Conservation (phyloP, 2,797 vertebrate genomes). For the Rhinogobio ventralis region DNA sequence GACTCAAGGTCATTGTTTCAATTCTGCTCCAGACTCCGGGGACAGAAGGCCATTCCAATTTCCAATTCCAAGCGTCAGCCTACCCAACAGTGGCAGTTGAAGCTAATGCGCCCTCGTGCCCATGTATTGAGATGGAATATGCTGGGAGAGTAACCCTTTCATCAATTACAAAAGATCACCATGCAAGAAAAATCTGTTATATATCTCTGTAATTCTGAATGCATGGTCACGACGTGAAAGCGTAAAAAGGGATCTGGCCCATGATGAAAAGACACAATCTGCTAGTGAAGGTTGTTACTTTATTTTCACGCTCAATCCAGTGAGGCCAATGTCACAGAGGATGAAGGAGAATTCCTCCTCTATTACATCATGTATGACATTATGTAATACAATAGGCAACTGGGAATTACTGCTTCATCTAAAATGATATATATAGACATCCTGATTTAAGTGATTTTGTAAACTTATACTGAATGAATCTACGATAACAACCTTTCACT, state of each 20-base stretch:
- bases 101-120: slow-evolving; percentile 9
- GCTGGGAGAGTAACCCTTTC: slow-evolving; percentile 26
- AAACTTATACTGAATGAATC: background rate
- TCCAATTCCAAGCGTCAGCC: slow-evolving; percentile 51
- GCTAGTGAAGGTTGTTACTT: background rate
- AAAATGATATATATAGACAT: background rate
- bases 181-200: slow-evolving; percentile 11
- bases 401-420: slow-evolving; percentile 6
- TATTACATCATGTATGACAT: slow-evolving; percentile 22
- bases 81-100: slow-evolving; percentile 23
- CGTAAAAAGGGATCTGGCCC: background rate
- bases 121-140: slow-evolving; percentile 4
- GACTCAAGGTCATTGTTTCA: slow-evolving; percentile 62
- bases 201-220: slow-evolving; percentile 2
- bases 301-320: background rate
- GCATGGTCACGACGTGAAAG: background rate
- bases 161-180: slow-evolving; percentile 34
- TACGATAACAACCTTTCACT: background rate
- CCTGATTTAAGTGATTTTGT: background rate
- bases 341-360: slow-evolving; percentile 8
- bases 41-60: slow-evolving; percentile 54
- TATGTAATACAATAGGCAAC: background rate
- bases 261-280: background rate
- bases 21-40: slow-evolving; percentile 51
- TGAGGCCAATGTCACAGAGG: background rate